Percentiles rank a stretch among this genome's conserved stretches.
Conservation (phyloP, 2,888 invertebrate genomes). For the Andrena bucephala region DNA sequence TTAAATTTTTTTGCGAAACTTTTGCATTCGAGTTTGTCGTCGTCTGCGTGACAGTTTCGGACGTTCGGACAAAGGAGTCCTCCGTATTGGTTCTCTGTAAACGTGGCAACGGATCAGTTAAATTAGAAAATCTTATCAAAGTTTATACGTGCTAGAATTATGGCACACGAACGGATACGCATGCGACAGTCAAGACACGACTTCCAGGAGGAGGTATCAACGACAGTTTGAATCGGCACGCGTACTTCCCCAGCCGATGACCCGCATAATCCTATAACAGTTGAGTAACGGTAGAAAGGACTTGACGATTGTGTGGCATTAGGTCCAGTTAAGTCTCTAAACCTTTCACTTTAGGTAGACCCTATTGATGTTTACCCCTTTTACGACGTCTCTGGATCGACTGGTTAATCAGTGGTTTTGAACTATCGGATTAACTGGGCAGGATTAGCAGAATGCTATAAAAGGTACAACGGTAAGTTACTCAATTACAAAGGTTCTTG, state of each 20-base stretch:
- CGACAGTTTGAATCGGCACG: conserved; percentile 48
- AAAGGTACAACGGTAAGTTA: not conserved
- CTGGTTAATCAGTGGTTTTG: conserved; percentile 9
- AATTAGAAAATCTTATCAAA: not conserved
- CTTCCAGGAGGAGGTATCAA: conserved; percentile 29
- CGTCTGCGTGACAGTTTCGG: conserved; percentile 10
- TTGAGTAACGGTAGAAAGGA: conserved; percentile 44
- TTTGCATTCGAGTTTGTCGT: not conserved
- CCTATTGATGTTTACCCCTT: conserved; percentile 20
- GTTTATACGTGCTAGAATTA: conserved; percentile 2
- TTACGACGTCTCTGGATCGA: not conserved
- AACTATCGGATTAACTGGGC: not conserved
- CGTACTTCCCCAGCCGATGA: conserved; percentile 59
- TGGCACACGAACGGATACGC: not conserved
- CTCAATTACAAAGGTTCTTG: not conserved
- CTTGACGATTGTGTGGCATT: conserved; percentile 3
- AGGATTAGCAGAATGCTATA: not conserved
- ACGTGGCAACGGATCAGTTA: not conserved
- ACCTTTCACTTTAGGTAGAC: not conserved
- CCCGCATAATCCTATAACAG: conserved; percentile 54
- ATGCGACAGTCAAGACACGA: not conserved
- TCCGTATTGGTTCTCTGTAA: not conserved
- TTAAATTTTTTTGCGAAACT: conserved; percentile 21
- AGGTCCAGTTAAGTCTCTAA: conserved; percentile 4
- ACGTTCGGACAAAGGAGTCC: not conserved